Evolutionary conservation across 92 coral and sea anemone genomes (phyloP), one percentile per base, ranked within the genome.

Genomic region (Virgularia gustaviana): DNA sequence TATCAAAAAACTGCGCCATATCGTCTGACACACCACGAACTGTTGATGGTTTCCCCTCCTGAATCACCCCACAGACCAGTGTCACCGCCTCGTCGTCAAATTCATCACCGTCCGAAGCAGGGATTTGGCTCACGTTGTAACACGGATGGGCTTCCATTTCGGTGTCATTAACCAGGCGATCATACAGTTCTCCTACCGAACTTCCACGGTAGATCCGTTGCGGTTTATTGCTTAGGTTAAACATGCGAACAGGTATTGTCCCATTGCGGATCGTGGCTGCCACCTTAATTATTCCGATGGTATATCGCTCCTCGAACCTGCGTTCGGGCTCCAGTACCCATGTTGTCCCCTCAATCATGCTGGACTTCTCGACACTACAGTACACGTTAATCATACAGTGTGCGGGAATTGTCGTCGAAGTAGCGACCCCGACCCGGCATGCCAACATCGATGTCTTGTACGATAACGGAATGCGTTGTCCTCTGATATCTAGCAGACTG

Each of bases 301-400:
- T 11, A 36, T 57, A 0, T 25, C 63, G 38, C 0, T 29, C 42
- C 42, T 33, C 66, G 19, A 60, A 60, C 32, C 66, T 60, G 24
- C 24, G 43, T 10, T 60, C 66, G 24, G 66, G 66, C 30, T 57
- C 63, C 12, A 1, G 35, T 31, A 33, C 66, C 18, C 66, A 39
- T 31, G 66, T 60, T 29, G 66, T 60, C 19, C 35, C 23, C 18
- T 43, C 43, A 34, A 60, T 11, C 6, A 60, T 25, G 35, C 66
- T 60, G 25, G 66, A 19, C 35, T 33, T 43, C 35, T 60, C 42
- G 15, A 60, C 66, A 25, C 35, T 60, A 36, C 66, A 60, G 11
- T 27, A 60, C 12, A 60, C 43, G 43, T 60, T 60, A 4, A 60
- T 43, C 66, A 60, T 60, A 60, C 66, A 31, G 20, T 43, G 42